phyloP scores from a whole-genome alignment of 2,888 invertebrate species.

The Cylloceria caligata region DNA sequence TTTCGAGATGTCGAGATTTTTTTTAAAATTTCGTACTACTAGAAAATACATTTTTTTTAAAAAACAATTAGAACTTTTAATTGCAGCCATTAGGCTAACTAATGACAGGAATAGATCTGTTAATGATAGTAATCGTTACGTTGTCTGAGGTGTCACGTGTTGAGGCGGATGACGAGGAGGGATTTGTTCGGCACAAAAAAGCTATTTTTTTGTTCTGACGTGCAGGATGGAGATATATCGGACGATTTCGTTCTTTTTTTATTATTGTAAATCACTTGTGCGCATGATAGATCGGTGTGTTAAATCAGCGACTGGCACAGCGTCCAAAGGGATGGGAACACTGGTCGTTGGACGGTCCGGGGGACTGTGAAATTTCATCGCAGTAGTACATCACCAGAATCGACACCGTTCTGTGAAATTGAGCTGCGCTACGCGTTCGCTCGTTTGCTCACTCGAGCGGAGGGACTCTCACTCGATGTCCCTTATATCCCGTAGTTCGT shows the following conservation, averaged over 20 bases:
- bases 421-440: conserved; percentile 50
- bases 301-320: conserved; percentile 57
- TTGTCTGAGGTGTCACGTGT: neutral
- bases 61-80: neutral
- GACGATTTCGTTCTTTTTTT: conserved; percentile 34
- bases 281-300: conserved; percentile 63
- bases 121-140: no score
- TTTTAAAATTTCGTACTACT: neutral
- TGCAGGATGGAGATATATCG: conserved; percentile 53
- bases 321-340: conserved; percentile 12
- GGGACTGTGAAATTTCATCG: conserved; percentile 64
- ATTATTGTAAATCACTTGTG: conserved; percentile 60
- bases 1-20: neutral
- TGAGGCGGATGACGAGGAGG: no score
- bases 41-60: neutral
- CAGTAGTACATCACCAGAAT: conserved; percentile 48
- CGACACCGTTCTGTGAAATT: conserved; percentile 62
- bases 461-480: conserved; percentile 13
- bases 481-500: conserved; percentile 14
- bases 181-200: no score
- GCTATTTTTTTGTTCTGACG: conserved; percentile 17
- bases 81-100: neutral
- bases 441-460: conserved; percentile 43
- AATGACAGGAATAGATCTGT: neutral
- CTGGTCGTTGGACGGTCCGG: conserved; percentile 33